Evolutionary conservation across 2,888 invertebrate genomes (phyloP).

Genomic region (Resseliella maxima): DNA sequence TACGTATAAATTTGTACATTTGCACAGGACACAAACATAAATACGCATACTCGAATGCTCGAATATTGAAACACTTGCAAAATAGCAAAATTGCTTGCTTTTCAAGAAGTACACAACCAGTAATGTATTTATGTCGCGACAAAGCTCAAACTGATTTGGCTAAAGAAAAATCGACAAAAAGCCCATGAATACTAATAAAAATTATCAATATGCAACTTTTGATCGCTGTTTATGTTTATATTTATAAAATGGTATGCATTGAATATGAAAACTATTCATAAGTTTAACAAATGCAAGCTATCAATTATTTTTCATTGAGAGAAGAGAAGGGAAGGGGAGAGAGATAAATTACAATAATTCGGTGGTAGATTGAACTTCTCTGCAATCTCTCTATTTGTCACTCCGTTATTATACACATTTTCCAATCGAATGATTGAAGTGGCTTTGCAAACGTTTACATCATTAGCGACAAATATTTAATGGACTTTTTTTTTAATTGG

Average conservation of each 20-base stretch:
- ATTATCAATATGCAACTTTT: slow-evolving; percentile 28
- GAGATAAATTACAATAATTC: too few relatives aligned
- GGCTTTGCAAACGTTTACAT: not conserved
- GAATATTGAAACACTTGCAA: too few relatives aligned
- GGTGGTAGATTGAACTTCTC: too few relatives aligned
- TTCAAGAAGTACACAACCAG: not conserved
- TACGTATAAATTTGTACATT: slow-evolving; percentile 49
- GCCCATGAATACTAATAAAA: not conserved
- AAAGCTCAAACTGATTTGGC: not conserved
- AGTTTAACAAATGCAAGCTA: not conserved
- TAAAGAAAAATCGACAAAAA: not conserved
- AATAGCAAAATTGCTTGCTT: not conserved
- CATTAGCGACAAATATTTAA: slow-evolving; percentile 15
- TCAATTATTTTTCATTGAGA: too few relatives aligned
- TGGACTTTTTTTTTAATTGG: not conserved
- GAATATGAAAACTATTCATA: slow-evolving; percentile 34
- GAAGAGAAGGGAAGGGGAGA: too few relatives aligned
- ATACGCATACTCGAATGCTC: slow-evolving; percentile 48
- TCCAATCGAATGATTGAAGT: not conserved
- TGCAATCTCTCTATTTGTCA: not conserved
- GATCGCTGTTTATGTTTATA: not conserved
- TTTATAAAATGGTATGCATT: too few relatives aligned
- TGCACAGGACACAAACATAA: slow-evolving; percentile 48
- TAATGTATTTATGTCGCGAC: not conserved
- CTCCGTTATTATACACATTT: not conserved